Base-by-base conservation (phyloP, 2,797 vertebrate species). In the Fundulus diaphanus region DNA sequence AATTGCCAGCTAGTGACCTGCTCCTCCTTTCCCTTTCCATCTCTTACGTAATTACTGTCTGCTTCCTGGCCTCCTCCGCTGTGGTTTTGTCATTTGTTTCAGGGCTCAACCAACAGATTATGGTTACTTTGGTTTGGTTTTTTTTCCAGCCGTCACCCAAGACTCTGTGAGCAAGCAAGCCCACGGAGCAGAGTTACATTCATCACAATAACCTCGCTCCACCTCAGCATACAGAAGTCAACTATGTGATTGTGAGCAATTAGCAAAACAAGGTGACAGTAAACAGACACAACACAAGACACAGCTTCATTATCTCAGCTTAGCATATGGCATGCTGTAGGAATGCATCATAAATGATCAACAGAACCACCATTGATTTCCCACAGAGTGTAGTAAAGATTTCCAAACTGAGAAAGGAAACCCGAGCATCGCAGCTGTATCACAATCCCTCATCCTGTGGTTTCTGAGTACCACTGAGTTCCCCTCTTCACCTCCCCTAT, bases 51-150 rank as follows among this genome's bases (percentile, higher is more conserved):
- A 84, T 33, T 7, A 24, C 68, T 67, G 40, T n/a, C 4, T 72
- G 65, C 59, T 72, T 76, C 51, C 29, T 72, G 68, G 76, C 51
- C 74, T 81, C 49, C 15, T 20, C 9, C 61, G 70, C 57, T 59
- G 76, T 78, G 73, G 56, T 83, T 84, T 72, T 37, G 40, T 1
- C 15, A 80, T 83, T 85, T 68, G 81, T 81, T 79, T 81, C 31
- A 78, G 74, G 66, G 51, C 48, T 67, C 48, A 79, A 61, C 70
- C 35, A 77, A 71, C 69, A 80, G n/a, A 71, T 56, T 49, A 51
- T 40, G 8, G 70, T 49, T 44, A 33, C 16, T 44, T 82, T 72
- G 46, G 74, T 87, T 85, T 89, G 63, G 63, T 78, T 83, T 59
- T 79, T 87, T 70, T 65, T 40, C 7, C 52, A 76, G 73, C 76